These are phyloP conservation scores for Micoletzkya japonica DNA, from an alignment of 2,888 invertebrate genomes.

Conservation along the genomic window DNA sequence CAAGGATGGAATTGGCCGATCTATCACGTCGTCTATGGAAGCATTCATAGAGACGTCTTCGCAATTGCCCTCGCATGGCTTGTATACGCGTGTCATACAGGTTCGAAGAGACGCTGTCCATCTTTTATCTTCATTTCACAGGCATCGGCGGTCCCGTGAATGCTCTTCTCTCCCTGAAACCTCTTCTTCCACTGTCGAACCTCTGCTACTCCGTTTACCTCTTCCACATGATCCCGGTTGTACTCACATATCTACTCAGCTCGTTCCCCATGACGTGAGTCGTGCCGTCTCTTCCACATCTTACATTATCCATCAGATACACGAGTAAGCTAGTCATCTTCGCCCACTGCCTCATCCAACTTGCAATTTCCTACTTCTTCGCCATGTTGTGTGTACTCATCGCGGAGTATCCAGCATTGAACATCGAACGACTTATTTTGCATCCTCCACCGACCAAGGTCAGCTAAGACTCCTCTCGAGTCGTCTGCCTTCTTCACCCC, in stretches of 20 bases:
- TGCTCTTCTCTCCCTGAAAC: conserved; percentile 49
- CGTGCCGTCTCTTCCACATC: neutral
- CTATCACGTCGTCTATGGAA: conserved; percentile 61
- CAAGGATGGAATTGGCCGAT: conserved; percentile 62
- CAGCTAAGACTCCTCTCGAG: neutral
- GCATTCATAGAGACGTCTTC: conserved; percentile 61
- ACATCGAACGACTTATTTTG: conserved; percentile 58
- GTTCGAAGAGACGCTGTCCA: conserved; percentile 13
- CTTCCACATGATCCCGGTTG: conserved; percentile 64
- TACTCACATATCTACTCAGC: conserved; percentile 59
- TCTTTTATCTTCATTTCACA: too few relatives aligned
- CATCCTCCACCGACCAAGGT: conserved; percentile 33
- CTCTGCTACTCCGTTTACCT: conserved; percentile 63
- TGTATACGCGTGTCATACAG: conserved; percentile 64
- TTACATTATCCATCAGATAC: conserved; percentile 28
- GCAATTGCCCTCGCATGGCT: conserved; percentile 62
- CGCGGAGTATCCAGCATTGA: conserved; percentile 60
- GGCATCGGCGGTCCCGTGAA: conserved; percentile 61
- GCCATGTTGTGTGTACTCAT: conserved; percentile 56
- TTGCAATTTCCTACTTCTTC: conserved; percentile 52
- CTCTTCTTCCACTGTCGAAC: conserved; percentile 60
- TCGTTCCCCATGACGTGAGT: conserved; percentile 57
- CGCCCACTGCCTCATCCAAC: conserved; percentile 58
- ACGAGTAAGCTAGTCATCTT: conserved; percentile 52
- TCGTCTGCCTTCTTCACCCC: neutral